These are phyloP conservation scores for Neelides folsomi DNA, from an alignment of 2,888 invertebrate species.

Conservation along the genomic window DNA sequence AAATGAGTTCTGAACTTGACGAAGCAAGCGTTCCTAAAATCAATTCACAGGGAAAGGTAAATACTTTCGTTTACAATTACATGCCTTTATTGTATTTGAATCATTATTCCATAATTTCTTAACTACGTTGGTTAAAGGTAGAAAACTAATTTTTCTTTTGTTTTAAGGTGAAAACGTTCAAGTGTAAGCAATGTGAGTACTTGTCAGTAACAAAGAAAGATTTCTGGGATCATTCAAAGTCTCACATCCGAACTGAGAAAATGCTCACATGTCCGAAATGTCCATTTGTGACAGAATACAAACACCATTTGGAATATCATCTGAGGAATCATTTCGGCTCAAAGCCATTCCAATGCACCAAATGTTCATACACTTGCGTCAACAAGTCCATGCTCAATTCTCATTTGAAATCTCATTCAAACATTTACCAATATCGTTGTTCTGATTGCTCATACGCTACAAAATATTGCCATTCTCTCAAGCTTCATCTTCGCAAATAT, in stretches of 20 bases:
- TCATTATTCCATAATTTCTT: neutral
- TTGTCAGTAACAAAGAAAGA: conserved; percentile 74
- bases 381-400: conserved; percentile 99
- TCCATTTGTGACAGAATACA: conserved; percentile 95
- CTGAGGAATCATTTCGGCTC: conserved; percentile 84
- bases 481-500: conserved; percentile 85
- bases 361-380: conserved; percentile 83
- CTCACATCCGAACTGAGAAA: conserved; percentile 86
- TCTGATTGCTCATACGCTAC: conserved; percentile 88
- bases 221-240: conserved; percentile 80
- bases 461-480: conserved; percentile 95
- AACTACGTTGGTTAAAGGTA: neutral
- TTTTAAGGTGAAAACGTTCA: conserved; percentile 54
- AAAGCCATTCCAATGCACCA: conserved; percentile 86
- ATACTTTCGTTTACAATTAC: neutral
- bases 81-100: neutral
- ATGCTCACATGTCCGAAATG: conserved; percentile 80
- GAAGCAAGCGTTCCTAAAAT: conserved; percentile 46
- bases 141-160: conserved; percentile 1
- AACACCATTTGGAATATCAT: conserved; percentile 96
- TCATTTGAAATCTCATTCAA: conserved; percentile 42
- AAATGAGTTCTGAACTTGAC: conserved; percentile 38
- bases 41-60: conserved; percentile 63
- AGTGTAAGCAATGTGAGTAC: conserved; percentile 83
- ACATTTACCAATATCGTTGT: conserved; percentile 83